Conservation (phyloP, 2,113 vertebrate genomes). For the Chionodraco myersi region DNA sequence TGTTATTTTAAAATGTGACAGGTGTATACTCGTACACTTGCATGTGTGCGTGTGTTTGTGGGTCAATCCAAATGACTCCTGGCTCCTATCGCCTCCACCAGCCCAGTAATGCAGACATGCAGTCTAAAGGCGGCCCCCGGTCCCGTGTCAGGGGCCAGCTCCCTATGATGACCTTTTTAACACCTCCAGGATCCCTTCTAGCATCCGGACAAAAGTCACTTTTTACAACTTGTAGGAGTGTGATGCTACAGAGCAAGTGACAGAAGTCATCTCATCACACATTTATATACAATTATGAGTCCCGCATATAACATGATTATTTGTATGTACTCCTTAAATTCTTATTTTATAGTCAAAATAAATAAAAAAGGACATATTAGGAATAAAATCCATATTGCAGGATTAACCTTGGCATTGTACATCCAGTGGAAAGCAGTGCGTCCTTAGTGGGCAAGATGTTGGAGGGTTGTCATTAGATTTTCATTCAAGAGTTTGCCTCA, state of each 20-base stretch:
- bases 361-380: too few relatives aligned
- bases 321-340: background rate
- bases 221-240: conserved; percentile 46
- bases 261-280: background rate
- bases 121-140: conserved; percentile 54
- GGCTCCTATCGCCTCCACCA: conserved; percentile 51
- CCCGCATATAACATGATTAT: too few relatives aligned
- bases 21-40: conserved; percentile 41
- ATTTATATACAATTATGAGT: too few relatives aligned
- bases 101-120: conserved; percentile 74
- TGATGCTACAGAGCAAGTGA: conserved; percentile 10
- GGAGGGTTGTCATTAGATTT: too few relatives aligned
- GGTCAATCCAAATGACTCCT: conserved; percentile 53
- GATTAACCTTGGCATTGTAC: too few relatives aligned
- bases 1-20: conserved; percentile 66
- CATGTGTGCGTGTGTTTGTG: conserved; percentile 14
- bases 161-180: conserved; percentile 66
- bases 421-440: too few relatives aligned
- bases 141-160: conserved; percentile 55
- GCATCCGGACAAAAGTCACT: conserved; percentile 60
- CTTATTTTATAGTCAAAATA: background rate
- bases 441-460: too few relatives aligned
- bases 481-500: too few relatives aligned
- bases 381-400: too few relatives aligned
- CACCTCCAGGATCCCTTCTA: conserved; percentile 64